phyloP scores from a whole-genome alignment of 1,140 invertebrate genomes.

The Ectropis grisescens region DNA sequence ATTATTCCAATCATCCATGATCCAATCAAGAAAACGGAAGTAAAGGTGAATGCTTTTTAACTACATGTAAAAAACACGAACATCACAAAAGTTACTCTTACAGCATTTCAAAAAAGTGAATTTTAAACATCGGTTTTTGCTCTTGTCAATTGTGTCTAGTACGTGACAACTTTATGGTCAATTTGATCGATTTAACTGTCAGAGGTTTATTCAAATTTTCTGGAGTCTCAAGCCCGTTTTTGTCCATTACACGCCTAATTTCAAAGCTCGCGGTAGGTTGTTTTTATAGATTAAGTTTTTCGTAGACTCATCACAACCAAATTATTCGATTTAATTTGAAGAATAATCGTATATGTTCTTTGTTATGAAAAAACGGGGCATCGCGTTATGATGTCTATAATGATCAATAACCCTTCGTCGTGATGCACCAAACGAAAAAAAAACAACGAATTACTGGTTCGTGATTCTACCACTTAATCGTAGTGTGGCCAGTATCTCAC shows the following conservation, averaged over 20 bases:
- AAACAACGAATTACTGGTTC: conserved; percentile 33
- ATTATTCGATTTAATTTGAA: conserved; percentile 21
- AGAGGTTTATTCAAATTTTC: conserved; percentile 19
- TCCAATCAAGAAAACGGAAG: conserved; percentile 36
- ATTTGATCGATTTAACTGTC: conserved; percentile 31
- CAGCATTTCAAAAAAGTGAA: conserved; percentile 3
- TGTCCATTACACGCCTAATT: conserved; percentile 24
- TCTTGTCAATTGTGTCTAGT: conserved; percentile 19
- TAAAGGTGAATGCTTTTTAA: conserved; percentile 30
- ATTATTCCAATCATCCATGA: conserved; percentile 27
- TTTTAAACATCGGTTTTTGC: conserved; percentile 19
- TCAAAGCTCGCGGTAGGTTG: conserved; percentile 46
- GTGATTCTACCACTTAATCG: conserved; percentile 60
- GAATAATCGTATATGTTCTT: conserved; percentile 29
- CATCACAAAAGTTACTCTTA: conserved; percentile 6
- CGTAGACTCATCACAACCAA: conserved; percentile 6
- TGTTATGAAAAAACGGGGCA: conserved; percentile 20
- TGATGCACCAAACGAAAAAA: conserved; percentile 30
- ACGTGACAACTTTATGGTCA: conserved; percentile 47
- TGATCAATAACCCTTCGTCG: conserved; percentile 54
- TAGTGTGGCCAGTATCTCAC: conserved; percentile 55
- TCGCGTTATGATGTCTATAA: conserved; percentile 45
- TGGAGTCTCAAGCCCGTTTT: no score
- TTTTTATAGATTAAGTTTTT: conserved; percentile 9
- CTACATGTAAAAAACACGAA: conserved; percentile 22